Conservation (phyloP, 1,140 invertebrate genomes). For the Drosophila rhopaloa region DNA sequence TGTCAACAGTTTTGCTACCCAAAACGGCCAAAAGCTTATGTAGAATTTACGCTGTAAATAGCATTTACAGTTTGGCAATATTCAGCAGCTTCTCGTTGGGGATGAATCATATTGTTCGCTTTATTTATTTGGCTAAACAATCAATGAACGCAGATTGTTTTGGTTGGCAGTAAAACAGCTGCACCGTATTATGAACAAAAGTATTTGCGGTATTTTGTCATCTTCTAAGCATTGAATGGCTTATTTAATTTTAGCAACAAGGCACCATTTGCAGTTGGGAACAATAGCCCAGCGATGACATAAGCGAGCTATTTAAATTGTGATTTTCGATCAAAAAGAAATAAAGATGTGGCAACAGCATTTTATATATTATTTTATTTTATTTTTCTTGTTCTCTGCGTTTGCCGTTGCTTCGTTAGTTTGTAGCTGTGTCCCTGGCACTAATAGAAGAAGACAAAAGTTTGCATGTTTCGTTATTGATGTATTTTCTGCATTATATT, state of each 20-base stretch:
- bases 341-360: constrained; percentile 38
- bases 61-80: constrained; percentile 15
- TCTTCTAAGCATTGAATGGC: constrained; percentile 44
- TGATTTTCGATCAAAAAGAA: constrained; percentile 50
- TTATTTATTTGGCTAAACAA: constrained; percentile 41
- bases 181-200: constrained; percentile 47
- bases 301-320: constrained; percentile 63
- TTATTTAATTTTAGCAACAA: constrained; percentile 61
- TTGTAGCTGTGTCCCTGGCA: constrained; percentile 38
- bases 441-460: constrained; percentile 53
- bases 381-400: constrained; percentile 14
- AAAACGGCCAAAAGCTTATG: constrained; percentile 24
- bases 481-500: constrained; percentile 51
- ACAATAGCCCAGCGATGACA: constrained; percentile 53
- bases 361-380: constrained; percentile 7
- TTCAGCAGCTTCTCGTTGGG: constrained; percentile 20
- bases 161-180: constrained; percentile 43
- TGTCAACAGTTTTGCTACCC: constrained; percentile 24
- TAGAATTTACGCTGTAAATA: constrained; percentile 17
- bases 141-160: constrained; percentile 47
- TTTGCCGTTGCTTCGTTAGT: constrained; percentile 4
- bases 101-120: constrained; percentile 23
- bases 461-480: constrained; percentile 41
- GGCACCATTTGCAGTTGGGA: constrained; percentile 45
- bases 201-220: constrained; percentile 53